Conservation (phyloP, 37 sponge, comb jelly and placozoan genomes). For the Bolinopsis microptera region DNA sequence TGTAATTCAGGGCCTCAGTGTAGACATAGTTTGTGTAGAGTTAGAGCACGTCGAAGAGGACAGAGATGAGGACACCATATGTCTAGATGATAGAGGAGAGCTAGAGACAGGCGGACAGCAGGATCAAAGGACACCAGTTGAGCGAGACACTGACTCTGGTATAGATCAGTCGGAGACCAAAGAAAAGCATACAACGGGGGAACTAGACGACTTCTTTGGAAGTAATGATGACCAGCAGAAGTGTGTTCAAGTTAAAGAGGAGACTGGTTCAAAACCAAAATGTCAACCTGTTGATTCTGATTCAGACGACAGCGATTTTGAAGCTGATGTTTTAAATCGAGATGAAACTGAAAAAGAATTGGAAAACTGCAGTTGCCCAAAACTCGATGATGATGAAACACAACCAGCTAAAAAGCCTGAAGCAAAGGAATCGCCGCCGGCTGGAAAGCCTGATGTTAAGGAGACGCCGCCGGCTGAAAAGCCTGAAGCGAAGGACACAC, state of each 20-base stretch:
- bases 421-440: background rate
- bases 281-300: background rate
- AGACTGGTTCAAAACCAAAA: background rate
- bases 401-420: background rate
- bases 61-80: background rate
- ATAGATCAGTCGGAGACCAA: background rate
- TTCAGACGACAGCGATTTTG: constrained; percentile 45
- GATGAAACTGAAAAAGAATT: background rate
- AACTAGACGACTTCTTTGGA: constrained; percentile 28
- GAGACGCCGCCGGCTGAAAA: background rate
- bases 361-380: background rate
- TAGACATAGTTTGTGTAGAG: background rate
- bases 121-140: background rate
- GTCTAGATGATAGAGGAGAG: background rate
- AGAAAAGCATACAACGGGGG: background rate
- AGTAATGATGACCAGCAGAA: background rate
- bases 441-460: background rate
- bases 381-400: no score
- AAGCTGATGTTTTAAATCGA: background rate
- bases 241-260: background rate
- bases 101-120: no score
- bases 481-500: background rate
- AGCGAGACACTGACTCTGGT: background rate
- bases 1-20: background rate
- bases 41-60: background rate